phyloP scores from a whole-genome alignment of 2,797 vertebrate genomes.

The Nannoperca australis region DNA sequence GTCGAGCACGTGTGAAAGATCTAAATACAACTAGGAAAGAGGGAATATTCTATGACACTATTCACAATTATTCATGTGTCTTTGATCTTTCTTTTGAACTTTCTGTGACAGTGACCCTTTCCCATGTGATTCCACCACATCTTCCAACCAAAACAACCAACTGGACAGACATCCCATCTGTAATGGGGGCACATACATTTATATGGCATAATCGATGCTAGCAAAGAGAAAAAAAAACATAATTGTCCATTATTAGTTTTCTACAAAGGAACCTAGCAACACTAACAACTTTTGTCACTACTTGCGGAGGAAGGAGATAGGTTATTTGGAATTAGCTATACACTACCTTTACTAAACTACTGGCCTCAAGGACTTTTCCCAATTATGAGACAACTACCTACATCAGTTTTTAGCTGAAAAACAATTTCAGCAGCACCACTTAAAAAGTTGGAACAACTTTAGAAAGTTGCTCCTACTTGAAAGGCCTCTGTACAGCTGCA shows the following conservation, averaged over 20 bases:
- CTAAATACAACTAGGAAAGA: neutral
- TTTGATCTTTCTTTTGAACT: too few species aligned
- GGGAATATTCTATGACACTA: neutral
- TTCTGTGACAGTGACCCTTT: too few species aligned
- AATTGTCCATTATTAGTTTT: neutral
- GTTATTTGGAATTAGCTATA: neutral
- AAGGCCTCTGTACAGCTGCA: conserved; percentile 28
- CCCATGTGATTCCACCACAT: conserved; percentile 6
- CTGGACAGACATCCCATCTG: conserved; percentile 7
- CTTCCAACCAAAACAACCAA: conserved; percentile 18
- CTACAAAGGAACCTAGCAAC: neutral
- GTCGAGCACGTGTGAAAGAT: neutral
- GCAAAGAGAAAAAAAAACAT: neutral
- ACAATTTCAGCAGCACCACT: neutral
- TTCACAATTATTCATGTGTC: neutral
- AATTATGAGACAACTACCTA: conserved; percentile 10
- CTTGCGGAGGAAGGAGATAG: neutral
- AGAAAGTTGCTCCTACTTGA: conserved; percentile 27
- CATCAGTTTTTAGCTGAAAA: conserved; percentile 9
- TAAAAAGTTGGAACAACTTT: conserved; percentile 35
- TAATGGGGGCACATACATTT: neutral
- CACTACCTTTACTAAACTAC: neutral
- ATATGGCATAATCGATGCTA: neutral
- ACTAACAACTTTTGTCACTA: neutral
- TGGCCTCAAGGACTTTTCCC: conserved; percentile 5